phyloP scores from a whole-genome alignment of 1,140 invertebrate species.

The Monomorium pharaonis region DNA sequence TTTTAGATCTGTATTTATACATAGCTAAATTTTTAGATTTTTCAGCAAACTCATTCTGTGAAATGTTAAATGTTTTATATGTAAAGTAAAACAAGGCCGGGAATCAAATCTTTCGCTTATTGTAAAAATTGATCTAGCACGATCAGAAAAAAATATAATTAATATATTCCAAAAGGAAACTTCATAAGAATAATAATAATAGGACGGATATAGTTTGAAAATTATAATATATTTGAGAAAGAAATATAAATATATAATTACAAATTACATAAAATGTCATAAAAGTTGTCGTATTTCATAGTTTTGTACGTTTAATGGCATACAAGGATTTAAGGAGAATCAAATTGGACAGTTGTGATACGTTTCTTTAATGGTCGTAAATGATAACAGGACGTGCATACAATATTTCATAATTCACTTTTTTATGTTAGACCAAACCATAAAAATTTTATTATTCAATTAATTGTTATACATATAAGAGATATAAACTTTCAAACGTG shows the following conservation, averaged over 20 bases:
- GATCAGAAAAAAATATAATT: too few species aligned
- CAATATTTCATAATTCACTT: too few species aligned
- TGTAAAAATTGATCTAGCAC: too few species aligned
- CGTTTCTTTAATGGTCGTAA: not conserved
- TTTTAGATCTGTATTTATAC: too few species aligned
- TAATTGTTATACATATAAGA: not conserved
- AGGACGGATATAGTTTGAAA: not conserved
- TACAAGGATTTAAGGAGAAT: not conserved
- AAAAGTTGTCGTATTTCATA: too few species aligned
- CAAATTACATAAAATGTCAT: not conserved
- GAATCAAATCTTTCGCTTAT: too few species aligned
- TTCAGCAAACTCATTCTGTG: too few species aligned
- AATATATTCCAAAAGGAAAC: too few species aligned
- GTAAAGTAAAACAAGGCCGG: too few species aligned
- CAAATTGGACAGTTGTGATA: not conserved
- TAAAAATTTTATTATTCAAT: not conserved
- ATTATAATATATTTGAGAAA: not conserved
- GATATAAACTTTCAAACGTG: not conserved
- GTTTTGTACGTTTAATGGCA: not conserved
- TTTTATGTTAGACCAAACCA: not conserved
- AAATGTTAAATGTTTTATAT: too few species aligned
- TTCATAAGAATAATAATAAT: not conserved
- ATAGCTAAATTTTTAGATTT: too few species aligned
- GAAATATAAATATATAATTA: not conserved
- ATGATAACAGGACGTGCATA: too few species aligned